Conservation (phyloP, 2,113 vertebrate species). For the Micronisus gabar region DNA sequence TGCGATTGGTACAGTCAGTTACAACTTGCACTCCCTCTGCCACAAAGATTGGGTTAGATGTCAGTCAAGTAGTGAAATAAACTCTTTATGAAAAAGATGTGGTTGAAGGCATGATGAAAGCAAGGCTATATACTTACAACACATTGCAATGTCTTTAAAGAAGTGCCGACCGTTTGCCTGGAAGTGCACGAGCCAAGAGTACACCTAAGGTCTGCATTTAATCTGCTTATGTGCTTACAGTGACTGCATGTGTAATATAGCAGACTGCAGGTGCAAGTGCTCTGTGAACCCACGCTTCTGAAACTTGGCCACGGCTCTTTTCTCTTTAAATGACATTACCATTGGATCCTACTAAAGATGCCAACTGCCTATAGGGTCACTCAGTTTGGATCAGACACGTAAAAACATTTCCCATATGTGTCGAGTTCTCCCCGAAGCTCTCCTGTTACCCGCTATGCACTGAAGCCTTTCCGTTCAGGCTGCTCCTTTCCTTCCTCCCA, state of each 20-base stretch:
- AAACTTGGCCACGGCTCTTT: neutral
- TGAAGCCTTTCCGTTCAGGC: neutral
- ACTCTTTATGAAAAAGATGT: neutral
- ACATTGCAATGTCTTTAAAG: slow-evolving; percentile 11
- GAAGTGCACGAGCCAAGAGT: neutral
- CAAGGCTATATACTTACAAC: neutral
- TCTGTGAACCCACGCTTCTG: neutral
- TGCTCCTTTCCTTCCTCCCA: neutral
- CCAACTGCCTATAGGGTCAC: neutral
- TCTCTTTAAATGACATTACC: neutral
- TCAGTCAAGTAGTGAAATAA: neutral
- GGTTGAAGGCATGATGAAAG: neutral
- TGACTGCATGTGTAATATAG: neutral
- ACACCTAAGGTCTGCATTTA: neutral
- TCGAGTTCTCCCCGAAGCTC: neutral
- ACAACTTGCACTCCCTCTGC: neutral
- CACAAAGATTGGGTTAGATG: neutral
- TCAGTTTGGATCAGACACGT: neutral
- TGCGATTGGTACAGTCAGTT: neutral
- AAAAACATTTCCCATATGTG: neutral
- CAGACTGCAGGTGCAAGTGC: slow-evolving; percentile 21
- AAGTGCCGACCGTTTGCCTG: neutral
- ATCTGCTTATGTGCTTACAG: neutral
- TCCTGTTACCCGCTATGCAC: neutral
- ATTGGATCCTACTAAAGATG: neutral